Conservation (phyloP, 2,113 vertebrate species). For the Dascyllus trimaculatus region DNA sequence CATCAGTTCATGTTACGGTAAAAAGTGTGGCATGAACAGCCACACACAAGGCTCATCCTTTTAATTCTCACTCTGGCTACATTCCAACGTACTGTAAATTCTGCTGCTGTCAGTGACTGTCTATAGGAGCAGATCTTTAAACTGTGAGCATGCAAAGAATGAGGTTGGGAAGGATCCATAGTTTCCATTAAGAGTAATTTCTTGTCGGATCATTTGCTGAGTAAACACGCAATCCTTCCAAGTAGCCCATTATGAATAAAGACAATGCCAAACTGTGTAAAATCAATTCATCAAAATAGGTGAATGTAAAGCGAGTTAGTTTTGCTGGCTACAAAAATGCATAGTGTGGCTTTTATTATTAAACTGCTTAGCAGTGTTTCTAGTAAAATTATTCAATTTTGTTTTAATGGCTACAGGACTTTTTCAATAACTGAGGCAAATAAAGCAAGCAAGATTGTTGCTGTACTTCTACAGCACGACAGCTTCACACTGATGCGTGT, state of each 20-base stretch:
- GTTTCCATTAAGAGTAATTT: constrained; percentile 81
- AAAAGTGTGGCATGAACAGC: constrained; percentile 5
- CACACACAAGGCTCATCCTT: constrained; percentile 30
- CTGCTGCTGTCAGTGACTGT: constrained; percentile 67
- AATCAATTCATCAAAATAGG: constrained; percentile 71
- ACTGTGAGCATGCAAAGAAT: constrained; percentile 40
- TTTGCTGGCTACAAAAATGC: constrained; percentile 50
- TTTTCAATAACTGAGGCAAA: not conserved
- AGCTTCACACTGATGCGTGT: no score
- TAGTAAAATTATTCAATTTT: not conserved
- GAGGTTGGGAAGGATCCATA: constrained; percentile 77
- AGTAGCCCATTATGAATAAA: constrained; percentile 70
- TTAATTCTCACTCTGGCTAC: constrained; percentile 38
- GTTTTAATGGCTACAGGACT: constrained; percentile 18
- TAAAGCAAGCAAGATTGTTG: no score
- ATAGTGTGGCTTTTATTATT: constrained; percentile 32
- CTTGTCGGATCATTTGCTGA: constrained; percentile 79
- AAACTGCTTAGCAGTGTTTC: constrained; percentile 32
- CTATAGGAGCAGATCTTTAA: constrained; percentile 55
- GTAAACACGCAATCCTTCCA: constrained; percentile 78
- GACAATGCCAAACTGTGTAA: constrained; percentile 69
- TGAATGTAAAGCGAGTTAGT: constrained; percentile 42
- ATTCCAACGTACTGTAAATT: constrained; percentile 51
- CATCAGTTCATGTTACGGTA: not conserved
- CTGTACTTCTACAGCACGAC: no score